phyloP scores from a whole-genome alignment of 2,113 vertebrate genomes.

The Myotis lucifugus region DNA sequence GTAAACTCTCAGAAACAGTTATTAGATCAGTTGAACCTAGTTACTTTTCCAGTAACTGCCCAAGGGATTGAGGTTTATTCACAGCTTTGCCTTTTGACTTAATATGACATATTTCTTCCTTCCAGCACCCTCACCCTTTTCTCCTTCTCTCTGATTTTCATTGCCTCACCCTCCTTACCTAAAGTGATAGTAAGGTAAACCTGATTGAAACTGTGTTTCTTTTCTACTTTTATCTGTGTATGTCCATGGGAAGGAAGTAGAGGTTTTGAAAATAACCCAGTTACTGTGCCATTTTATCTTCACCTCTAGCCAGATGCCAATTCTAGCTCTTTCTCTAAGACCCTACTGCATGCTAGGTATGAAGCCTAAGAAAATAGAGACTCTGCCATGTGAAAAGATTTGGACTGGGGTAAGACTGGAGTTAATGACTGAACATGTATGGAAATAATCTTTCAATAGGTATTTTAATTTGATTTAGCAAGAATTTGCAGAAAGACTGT shows the following conservation, averaged over 20 bases:
- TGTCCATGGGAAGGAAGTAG: background rate
- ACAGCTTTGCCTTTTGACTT: conserved; percentile 32
- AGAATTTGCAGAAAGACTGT: background rate
- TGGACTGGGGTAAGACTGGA: background rate
- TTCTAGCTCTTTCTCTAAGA: background rate
- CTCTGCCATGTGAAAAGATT: background rate
- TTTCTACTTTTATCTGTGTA: background rate
- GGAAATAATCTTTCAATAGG: background rate
- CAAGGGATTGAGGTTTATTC: background rate
- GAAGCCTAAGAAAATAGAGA: background rate
- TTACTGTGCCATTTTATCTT: background rate
- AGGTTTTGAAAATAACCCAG: background rate
- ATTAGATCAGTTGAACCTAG: background rate
- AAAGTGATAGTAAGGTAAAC: background rate
- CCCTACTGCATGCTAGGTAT: background rate
- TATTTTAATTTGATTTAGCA: conserved; percentile 5
- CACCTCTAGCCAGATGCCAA: background rate
- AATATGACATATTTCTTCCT: background rate
- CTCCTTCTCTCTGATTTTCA: background rate
- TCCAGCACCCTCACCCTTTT: background rate
- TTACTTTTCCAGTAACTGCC: background rate
- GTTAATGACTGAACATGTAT: background rate
- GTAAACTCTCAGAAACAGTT: background rate
- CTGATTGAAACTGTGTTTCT: background rate
- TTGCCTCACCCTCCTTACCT: conserved; percentile 12